Evolutionary conservation across 1,140 invertebrate genomes (phyloP), one percentile per base, ranked within the genome.

Genomic region (Drosophila pseudoobscura): DNA sequence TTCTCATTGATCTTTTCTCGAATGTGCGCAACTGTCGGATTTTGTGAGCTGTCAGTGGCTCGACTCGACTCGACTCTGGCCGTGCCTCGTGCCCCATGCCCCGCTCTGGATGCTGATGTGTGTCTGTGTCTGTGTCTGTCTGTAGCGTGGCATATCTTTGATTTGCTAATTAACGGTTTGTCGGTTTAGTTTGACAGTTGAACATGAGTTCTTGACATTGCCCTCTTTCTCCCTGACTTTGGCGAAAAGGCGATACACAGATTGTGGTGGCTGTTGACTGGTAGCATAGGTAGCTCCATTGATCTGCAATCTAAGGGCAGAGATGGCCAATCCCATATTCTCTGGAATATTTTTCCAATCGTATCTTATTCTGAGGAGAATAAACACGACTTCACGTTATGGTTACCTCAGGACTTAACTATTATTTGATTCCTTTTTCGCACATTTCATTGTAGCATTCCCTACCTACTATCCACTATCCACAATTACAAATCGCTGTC

Each of bases 101-200:
- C 17, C 54, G 43, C 15, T 2, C 15, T 7, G 6, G 20, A 20
- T 44, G 35, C 20, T 39, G 31, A 55, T 68, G 31, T 56, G 69
- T 64, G 45, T 44, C 20, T 20, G 11, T 41, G 8, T 51, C n/a
- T 24, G 41, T 24, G 17, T 69, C 31, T 13, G 64, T 49, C 63
- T 77, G 61, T 74, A 77, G 76, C 77, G 61, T 85, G 80, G 82
- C 82, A 87, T 85, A 88, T 83, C 83, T 88, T 88, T 88, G 83
- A 88, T 88, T 88, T 88, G 83, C 83, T 88, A 88, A 88, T 88
- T 88, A 88, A 88, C 83, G 83, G 83, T 88, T 88, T 88, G 83
- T 88, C 83, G 83, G 83, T 88, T 83, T 55, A 65, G 83, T 88
- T 88, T 88, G 83, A 88, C 83, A 88, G 69, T 88, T 88, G 75